phyloP scores from a whole-genome alignment of 1,140 invertebrate genomes.

The Eufriesea mexicana region DNA sequence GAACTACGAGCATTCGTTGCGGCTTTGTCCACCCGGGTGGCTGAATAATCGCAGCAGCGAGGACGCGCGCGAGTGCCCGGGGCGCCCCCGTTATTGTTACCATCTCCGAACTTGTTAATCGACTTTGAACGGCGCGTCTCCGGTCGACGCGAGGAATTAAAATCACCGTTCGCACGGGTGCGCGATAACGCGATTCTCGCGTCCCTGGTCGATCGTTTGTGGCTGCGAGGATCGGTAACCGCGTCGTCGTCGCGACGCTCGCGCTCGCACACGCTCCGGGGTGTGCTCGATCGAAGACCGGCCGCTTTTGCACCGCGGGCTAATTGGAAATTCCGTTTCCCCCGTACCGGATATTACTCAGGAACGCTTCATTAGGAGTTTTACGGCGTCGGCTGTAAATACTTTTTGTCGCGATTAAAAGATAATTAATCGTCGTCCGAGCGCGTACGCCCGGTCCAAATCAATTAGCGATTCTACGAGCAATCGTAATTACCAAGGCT shows the following conservation, averaged over 20 bases:
- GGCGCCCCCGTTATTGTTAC: conserved; percentile 50
- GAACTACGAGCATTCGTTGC: conserved; percentile 43
- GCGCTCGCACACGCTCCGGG: not conserved
- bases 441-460: not conserved
- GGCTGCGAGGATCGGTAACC: not conserved
- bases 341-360: not conserved
- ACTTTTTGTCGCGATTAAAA: not conserved
- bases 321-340: conserved; percentile 60
- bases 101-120: conserved; percentile 64
- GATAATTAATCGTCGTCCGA: conserved; percentile 11
- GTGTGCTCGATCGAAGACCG: conserved; percentile 8
- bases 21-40: conserved; percentile 28
- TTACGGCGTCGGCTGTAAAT: not conserved
- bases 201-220: conserved; percentile 44
- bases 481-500: not conserved
- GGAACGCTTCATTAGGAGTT: conserved; percentile 29
- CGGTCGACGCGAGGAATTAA: conserved; percentile 65
- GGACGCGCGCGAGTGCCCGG: conserved; percentile 1
- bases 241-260: not conserved
- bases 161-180: conserved; percentile 63
- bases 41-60: conserved; percentile 61
- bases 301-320: not conserved
- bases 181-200: conserved; percentile 65
- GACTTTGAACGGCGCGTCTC: conserved; percentile 61
- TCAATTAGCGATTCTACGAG: not conserved